These are phyloP conservation scores for Sinotaia quadrata DNA, from an alignment of 2,888 invertebrate species.

Conservation along the genomic window DNA sequence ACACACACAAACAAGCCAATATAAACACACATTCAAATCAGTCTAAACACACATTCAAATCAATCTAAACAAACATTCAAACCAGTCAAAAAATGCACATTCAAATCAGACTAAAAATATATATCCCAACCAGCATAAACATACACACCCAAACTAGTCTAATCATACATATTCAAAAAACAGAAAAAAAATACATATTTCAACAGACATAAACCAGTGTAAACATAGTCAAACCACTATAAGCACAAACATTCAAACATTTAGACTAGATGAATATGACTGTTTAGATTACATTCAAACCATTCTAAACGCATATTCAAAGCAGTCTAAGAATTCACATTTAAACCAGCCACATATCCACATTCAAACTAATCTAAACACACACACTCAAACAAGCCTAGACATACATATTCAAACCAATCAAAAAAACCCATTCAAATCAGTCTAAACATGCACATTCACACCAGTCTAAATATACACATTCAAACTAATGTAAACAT, in stretches of 20 bases:
- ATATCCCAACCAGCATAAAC: not conserved
- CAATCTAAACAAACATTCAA: not conserved
- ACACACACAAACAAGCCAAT: not conserved
- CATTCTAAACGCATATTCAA: too few species aligned
- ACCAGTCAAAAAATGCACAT: not conserved
- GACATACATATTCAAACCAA: too few species aligned
- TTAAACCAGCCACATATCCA: too few species aligned
- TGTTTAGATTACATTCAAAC: too few species aligned
- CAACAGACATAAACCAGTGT: not conserved
- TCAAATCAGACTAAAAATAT: not conserved
- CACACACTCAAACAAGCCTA: too few species aligned
- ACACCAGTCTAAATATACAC: too few species aligned
- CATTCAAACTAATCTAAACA: too few species aligned
- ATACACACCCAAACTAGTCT: not conserved
- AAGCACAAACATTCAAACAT: constrained; percentile 4
- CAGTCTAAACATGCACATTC: too few species aligned
- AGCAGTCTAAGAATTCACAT: too few species aligned
- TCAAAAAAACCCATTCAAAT: too few species aligned
- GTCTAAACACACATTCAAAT: not conserved
- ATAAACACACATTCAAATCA: not conserved
- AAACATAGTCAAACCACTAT: not conserved
- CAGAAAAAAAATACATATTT: not conserved
- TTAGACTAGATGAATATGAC: too few species aligned
- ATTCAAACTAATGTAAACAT: too few species aligned
- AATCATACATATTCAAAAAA: not conserved